Percentiles rank a stretch among this genome's conserved stretches.
phyloP scores from a whole-genome alignment of 2,888 invertebrate genomes.

The Adineta ricciae region DNA sequence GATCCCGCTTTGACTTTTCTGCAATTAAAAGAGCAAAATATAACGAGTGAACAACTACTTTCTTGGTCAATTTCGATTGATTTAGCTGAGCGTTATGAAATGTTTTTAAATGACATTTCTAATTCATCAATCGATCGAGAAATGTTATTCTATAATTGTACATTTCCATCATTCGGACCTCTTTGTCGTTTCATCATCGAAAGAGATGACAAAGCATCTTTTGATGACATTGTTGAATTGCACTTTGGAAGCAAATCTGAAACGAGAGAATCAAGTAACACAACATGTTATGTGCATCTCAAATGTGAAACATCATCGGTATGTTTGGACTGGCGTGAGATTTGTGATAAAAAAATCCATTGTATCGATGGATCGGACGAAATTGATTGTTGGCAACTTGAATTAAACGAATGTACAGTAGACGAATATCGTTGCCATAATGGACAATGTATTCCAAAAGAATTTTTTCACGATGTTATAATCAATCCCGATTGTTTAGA shows the following conservation, averaged over 20 bases:
- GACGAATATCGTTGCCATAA: not conserved
- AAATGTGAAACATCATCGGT: not conserved
- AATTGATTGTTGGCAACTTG: not conserved
- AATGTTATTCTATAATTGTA: not conserved
- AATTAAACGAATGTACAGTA: not conserved
- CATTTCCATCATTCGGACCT: not conserved
- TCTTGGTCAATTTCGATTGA: not conserved
- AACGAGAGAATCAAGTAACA: rapidly evolving
- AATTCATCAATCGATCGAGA: not conserved
- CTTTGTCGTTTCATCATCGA: not conserved
- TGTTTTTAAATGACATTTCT: not conserved
- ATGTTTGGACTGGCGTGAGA: not conserved
- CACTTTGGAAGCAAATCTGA: not conserved
- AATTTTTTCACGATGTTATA: not conserved
- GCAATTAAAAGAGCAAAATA: not conserved
- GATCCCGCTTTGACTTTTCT: not conserved
- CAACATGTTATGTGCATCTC: not conserved
- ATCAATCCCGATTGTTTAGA: not conserved
- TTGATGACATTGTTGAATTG: not conserved
- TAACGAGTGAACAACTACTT: not conserved
- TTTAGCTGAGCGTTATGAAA: not conserved
- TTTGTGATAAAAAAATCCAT: not conserved
- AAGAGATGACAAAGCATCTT: not conserved
- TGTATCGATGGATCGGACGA: not conserved
- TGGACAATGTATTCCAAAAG: not conserved